Evolutionary conservation across 2,888 invertebrate genomes (phyloP).

Genomic region (Meliscaeva auricollis): DNA sequence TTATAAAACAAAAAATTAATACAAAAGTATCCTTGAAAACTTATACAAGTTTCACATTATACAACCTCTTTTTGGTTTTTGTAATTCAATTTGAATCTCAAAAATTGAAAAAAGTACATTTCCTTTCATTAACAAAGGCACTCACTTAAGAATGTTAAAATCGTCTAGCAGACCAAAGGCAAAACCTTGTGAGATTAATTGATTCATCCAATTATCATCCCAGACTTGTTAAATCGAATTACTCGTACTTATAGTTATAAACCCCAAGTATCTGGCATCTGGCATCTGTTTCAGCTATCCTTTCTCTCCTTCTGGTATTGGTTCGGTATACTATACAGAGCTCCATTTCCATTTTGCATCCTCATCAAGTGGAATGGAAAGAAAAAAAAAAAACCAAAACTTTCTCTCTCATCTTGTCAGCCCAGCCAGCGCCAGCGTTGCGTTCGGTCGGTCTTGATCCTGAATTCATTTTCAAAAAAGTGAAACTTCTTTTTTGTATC

Average conservation of each 20-base stretch:
- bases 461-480: constrained; percentile 23
- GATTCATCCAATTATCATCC: constrained; percentile 44
- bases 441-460: neutral
- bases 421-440: no score
- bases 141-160: constrained; percentile 1
- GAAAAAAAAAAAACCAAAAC: constrained; percentile 2
- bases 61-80: neutral
- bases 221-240: constrained; percentile 40
- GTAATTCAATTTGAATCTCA: neutral
- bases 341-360: neutral
- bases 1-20: no score
- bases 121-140: constrained; percentile 11
- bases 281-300: neutral
- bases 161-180: constrained; percentile 13
- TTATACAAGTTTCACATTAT: neutral
- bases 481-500: constrained; percentile 44
- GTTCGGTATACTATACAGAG: neutral
- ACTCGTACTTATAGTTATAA: constrained; percentile 26
- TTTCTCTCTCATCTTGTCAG: constrained; percentile 14
- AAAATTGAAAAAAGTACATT: neutral
- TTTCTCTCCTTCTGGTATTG: neutral
- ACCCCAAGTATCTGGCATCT: constrained; percentile 17
- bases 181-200: constrained; percentile 23
- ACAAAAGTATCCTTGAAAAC: no score
- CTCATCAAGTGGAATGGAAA: neutral